Evolutionary conservation across 2,797 vertebrate genomes (phyloP).

Genomic region (Aselliscus stoliczkanus): DNA sequence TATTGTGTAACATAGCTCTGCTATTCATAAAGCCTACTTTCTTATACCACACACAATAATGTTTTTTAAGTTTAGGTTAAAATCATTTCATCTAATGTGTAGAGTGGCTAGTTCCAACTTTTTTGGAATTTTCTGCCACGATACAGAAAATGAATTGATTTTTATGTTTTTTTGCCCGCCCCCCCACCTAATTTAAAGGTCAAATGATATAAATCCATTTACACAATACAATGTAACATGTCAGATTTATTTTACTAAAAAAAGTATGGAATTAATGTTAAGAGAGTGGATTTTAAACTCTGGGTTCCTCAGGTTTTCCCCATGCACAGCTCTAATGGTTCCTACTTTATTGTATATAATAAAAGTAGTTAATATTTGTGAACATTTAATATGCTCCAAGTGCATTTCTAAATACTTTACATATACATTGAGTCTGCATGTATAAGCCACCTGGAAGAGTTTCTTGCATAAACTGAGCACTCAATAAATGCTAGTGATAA

Average conservation of each 20-base stretch:
- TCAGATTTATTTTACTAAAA: background rate
- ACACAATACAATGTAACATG: background rate
- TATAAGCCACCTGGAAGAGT: background rate
- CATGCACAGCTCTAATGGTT: background rate
- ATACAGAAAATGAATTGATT: background rate
- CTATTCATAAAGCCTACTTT: conserved; percentile 34
- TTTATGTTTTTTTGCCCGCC: background rate
- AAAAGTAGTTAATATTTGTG: background rate
- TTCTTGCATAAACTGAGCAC: background rate
- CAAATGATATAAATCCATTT: background rate
- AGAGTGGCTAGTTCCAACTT: background rate
- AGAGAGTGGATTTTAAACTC: background rate
- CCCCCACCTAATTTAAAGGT: background rate
- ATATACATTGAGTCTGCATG: background rate
- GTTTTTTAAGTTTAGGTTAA: conserved; percentile 36
- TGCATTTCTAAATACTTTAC: background rate
- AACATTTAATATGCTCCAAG: background rate
- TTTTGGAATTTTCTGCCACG: background rate
- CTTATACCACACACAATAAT: conserved; percentile 4
- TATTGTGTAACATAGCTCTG: background rate
- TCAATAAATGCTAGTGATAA: background rate
- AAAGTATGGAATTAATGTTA: background rate
- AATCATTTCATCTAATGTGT: conserved; percentile 45
- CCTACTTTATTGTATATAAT: background rate
- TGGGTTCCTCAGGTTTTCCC: background rate